These are phyloP conservation scores for Cosmopolites sordidus DNA, from an alignment of 2,888 invertebrate genomes.

Conservation along the genomic window DNA sequence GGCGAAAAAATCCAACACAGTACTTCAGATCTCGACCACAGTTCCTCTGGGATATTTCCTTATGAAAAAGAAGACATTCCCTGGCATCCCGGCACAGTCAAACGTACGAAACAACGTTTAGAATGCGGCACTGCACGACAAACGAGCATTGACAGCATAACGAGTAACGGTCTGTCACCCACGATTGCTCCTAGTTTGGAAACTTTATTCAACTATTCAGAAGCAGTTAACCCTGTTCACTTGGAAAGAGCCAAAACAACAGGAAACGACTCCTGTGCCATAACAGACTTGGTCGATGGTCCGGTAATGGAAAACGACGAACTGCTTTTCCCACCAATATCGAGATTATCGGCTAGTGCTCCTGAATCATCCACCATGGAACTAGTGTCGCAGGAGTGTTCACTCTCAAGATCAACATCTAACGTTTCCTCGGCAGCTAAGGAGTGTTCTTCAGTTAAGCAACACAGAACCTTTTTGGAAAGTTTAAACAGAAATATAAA, in stretches of 20 bases:
- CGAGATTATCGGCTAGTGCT: constrained; percentile 59
- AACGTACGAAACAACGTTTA: constrained; percentile 64
- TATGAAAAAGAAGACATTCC: constrained; percentile 61
- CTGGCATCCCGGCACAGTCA: constrained; percentile 66
- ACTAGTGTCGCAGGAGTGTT: constrained; percentile 38
- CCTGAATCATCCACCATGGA: constrained; percentile 55
- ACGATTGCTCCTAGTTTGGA: constrained; percentile 45
- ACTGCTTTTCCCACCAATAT: constrained; percentile 37
- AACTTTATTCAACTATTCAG: constrained; percentile 37
- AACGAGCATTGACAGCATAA: constrained; percentile 28
- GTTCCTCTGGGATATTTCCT: constrained; percentile 52
- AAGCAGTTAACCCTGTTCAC: constrained; percentile 38
- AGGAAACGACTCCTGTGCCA: constrained; percentile 53
- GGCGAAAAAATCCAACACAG: constrained; percentile 33
- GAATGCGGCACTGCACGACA: constrained; percentile 53
- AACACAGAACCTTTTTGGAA: constrained; percentile 53
- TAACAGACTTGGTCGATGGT: constrained; percentile 54
- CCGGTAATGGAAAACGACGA: constrained; percentile 38
- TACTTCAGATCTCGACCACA: constrained; percentile 33
- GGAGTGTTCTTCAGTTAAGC: constrained; percentile 51
- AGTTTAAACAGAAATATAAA: constrained; percentile 41
- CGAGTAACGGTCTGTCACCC: constrained; percentile 29
- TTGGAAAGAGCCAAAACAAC: constrained; percentile 32
- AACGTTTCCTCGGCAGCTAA: constrained; percentile 35
- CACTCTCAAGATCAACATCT: constrained; percentile 44